Evolutionary conservation across 2,113 vertebrate species (phyloP).

Genomic region (Lepus europaeus): DNA sequence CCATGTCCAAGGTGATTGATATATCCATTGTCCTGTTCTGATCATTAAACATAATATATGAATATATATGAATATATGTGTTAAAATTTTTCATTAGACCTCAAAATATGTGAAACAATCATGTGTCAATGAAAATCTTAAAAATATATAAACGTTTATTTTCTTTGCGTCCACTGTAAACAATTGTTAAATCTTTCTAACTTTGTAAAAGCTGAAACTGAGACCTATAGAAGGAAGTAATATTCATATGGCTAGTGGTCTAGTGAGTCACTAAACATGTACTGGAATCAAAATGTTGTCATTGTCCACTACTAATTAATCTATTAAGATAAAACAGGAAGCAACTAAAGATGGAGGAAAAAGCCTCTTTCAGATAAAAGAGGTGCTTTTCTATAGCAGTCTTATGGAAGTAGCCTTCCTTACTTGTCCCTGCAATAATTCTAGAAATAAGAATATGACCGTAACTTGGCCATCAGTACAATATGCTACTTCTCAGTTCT

Average conservation of each 20-base stretch:
- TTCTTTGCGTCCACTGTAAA: not conserved
- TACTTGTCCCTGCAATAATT: not conserved
- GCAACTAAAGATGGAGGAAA: not conserved
- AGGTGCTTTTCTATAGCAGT: not conserved
- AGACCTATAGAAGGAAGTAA: not conserved
- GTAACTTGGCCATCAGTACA: not conserved
- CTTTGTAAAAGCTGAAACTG: not conserved
- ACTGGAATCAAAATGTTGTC: not conserved
- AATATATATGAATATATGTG: too few species aligned
- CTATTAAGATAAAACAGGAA: not conserved
- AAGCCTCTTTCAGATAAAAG: not conserved
- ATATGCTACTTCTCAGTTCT: constrained; percentile 7
- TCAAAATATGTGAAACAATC: too few species aligned
- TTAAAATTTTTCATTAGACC: too few species aligned
- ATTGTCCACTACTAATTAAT: not conserved
- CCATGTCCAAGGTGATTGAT: too few species aligned
- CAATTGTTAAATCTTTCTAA: not conserved
- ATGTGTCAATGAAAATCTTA: too few species aligned
- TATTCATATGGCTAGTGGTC: not conserved
- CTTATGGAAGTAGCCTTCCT: not conserved
- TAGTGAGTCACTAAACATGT: not conserved
- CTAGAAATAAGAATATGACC: not conserved
- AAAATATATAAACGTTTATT: not conserved
- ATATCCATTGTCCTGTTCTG: too few species aligned
- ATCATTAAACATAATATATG: too few species aligned